phyloP scores from a whole-genome alignment of 2,797 vertebrate species.

The Mus spretus region DNA sequence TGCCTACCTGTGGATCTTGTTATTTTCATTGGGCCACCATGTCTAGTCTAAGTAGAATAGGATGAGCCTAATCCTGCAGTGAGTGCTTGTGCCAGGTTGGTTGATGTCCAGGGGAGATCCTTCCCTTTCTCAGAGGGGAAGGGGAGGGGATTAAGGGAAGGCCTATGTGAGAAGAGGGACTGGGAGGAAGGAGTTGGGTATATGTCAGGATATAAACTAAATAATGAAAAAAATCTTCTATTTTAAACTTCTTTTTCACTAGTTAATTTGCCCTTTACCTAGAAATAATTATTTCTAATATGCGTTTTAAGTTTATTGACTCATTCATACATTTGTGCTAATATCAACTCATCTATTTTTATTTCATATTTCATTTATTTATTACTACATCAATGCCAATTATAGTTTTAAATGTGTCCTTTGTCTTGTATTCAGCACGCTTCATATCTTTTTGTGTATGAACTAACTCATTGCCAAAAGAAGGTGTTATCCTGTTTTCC shows the following conservation, averaged over 20 bases:
- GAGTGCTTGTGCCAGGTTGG: no score
- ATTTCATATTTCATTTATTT: constrained; percentile 21
- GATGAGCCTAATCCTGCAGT: no score
- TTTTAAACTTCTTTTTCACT: not conserved
- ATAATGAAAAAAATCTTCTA: not conserved
- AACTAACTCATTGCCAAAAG: not conserved
- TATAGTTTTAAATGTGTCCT: not conserved
- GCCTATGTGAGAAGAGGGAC: not conserved
- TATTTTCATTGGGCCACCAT: no score
- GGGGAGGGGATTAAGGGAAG: not conserved
- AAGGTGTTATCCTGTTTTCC: not conserved
- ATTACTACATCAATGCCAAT: not conserved
- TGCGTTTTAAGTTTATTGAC: not conserved
- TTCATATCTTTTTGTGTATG: not conserved
- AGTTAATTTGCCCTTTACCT: not conserved
- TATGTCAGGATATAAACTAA: not conserved
- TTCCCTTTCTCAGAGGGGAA: no score
- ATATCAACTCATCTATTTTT: not conserved
- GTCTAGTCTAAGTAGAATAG: no score
- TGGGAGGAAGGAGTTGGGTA: not conserved
- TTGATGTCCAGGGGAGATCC: no score
- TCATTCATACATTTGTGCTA: not conserved
- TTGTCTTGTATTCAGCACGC: not conserved
- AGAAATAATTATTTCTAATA: not conserved
- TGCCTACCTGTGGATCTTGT: no score